Evolutionary conservation across 1,140 invertebrate species (phyloP), one percentile per base, ranked within the genome.

Genomic region (Armadillidium nasatum): DNA sequence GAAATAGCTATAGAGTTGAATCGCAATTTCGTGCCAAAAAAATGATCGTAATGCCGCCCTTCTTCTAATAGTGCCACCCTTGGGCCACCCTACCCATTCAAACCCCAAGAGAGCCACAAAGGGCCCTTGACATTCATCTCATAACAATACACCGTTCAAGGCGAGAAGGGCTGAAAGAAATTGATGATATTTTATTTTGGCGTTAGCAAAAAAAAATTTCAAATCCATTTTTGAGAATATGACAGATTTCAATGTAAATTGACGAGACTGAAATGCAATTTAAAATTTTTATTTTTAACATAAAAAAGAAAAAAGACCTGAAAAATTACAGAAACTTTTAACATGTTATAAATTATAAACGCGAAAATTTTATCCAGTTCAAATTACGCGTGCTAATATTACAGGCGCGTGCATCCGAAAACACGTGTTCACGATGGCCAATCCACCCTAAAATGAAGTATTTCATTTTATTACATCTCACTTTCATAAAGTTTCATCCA

Each of bases 41-140:
- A 60, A 60, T 19, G 50, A 60, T 60, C 50, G 11, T 60, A 60
- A 60, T 60, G 2, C 50, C 50, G 19, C 50, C 50, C 50, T 60
- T 7, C 50, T 13, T 19, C 50, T 19, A 60, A 60, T 60, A 60
- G 50, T 60, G 50, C 50, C 50, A 60, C 50, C 50, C 50, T 19
- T 15, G 50, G 11, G 50, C 50, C 50, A 60, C 50, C 50, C 50
- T 60, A 60, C 50, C 50, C 11, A 60, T 60, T 60, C 50, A 60
- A 60, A 60, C 50, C 50, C 50, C 50, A 19, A 60, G 50, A 60
- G 50, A 60, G 50, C 50, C 50, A 60, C 50, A 60, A 19, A 60
- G 19, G 50, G 50, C 50, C 50, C 50, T 60, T 60, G 50, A 60
- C 50, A 60, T 60, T 60, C 50, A 60, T 60, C 50, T 60, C 50